These are phyloP conservation scores for Corynorhinus townsendii DNA, from an alignment of 2,113 vertebrate species.

Conservation along the genomic window DNA sequence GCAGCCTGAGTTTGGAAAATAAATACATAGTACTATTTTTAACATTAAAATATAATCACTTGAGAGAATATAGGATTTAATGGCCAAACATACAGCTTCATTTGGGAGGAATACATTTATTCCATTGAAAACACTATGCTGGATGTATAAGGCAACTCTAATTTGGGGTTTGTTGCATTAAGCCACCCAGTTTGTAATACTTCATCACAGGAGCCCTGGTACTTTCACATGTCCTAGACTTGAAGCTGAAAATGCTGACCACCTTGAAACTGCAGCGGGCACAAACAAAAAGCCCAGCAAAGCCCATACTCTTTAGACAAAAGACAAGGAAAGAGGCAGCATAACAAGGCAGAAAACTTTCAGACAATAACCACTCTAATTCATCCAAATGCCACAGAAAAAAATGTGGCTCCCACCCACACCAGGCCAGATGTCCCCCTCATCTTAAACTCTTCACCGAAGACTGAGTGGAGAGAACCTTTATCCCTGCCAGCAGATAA, in stretches of 20 bases:
- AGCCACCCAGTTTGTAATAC: background rate
- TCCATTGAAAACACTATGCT: background rate
- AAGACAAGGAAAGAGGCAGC: background rate
- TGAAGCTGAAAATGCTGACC: background rate
- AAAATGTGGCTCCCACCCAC: background rate
- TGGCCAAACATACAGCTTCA: background rate
- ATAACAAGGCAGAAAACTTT: background rate
- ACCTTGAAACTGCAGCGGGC: background rate
- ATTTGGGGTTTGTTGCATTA: background rate
- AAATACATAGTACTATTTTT: background rate
- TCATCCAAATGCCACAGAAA: background rate
- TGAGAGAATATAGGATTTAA: background rate
- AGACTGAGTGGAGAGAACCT: background rate
- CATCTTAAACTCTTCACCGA: background rate
- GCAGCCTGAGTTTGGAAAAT: conserved; percentile 37
- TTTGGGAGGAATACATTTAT: background rate
- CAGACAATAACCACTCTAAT: background rate
- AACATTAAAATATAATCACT: background rate
- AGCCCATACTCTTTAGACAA: background rate
- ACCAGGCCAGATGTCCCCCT: background rate
- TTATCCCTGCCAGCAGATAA: background rate
- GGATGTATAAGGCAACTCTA: background rate
- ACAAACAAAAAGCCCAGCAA: background rate
- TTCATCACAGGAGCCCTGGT: background rate
- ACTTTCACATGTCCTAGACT: background rate